Evolutionary conservation across 2,113 vertebrate genomes (phyloP), one percentile per base, ranked within the genome.

Genomic region (Pomatorhinus ruficollis): DNA sequence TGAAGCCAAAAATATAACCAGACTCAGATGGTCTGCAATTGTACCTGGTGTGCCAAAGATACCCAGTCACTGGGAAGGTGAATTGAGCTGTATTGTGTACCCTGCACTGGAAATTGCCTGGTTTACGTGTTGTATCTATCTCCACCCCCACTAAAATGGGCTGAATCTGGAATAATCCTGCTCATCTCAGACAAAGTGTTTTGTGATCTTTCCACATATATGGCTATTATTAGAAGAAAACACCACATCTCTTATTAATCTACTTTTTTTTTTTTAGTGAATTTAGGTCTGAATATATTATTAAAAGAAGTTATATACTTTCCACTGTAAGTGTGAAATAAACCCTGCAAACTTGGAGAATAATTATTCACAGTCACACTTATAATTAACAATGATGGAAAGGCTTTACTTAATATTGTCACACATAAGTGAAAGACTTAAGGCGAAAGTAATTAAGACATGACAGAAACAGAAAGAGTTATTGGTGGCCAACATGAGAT

Each of bases 311-410:
- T 54, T 52, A 35, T 63, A 91, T 54, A 64, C 35, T 90, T 90
- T 81, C 35, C 19, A 25, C 30, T 74, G 22, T 69, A 89, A 87
- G 89, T 91, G 74, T 79, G 89, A 93, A 88, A 80, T 93, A 94
- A 91, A 89, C 1, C 18, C 64, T 92, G 20, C 19, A 94, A 79
- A 74, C 42, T 72, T 90, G 28, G 60, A 81, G 53, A 92, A 68
- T 87, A 97, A 95, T 96, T 97, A 95, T 91, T 96, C 82, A 95
- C 30, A 93, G 81, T 96, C 59, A 90, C 56, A 91, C 61, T 93
- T 87, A 72, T 31, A 95, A 97, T 97, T 97, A 97, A 82, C 61
- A 90, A 40, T 86, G 83, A 94, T 94, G 39, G 89, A 79, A 78
- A 93, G 23, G n/a, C 33, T 97, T 85, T 93, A 65, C 52, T 94